Evolutionary conservation across 2,888 invertebrate species (phyloP).

Genomic region (Xestia sexstrigata): DNA sequence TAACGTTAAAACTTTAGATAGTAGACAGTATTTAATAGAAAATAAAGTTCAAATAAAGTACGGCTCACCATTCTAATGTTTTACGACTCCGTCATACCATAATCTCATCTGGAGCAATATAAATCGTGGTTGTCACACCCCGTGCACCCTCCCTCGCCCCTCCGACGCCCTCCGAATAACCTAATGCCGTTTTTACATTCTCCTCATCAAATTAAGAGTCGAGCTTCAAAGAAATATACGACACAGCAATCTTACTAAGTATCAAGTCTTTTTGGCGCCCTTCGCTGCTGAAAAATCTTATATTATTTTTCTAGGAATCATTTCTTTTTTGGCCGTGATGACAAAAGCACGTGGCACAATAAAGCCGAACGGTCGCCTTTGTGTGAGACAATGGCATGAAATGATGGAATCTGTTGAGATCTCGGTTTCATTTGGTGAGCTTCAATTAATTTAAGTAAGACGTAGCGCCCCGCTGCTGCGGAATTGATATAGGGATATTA

Average conservation of each 20-base stretch:
- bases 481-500: conserved; percentile 72
- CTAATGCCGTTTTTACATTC: conserved; percentile 84
- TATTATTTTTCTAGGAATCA: conserved; percentile 78
- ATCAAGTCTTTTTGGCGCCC: conserved; percentile 72
- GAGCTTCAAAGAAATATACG: conserved; percentile 78
- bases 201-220: conserved; percentile 84
- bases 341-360: conserved; percentile 79
- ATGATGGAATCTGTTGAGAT: conserved; percentile 71
- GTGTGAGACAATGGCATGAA: conserved; percentile 78
- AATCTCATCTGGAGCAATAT: conserved; percentile 80
- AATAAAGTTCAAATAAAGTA: conserved; percentile 64
- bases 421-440: conserved; percentile 72
- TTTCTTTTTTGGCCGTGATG: conserved; percentile 73
- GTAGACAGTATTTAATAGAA: conserved; percentile 47
- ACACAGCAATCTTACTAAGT: conserved; percentile 79
- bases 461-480: conserved; percentile 61
- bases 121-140: conserved; percentile 76
- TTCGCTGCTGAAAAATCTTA: conserved; percentile 76
- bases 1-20: conserved; percentile 15
- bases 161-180: conserved; percentile 73
- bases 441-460: conserved; percentile 80
- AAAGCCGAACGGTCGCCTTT: conserved; percentile 77
- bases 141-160: conserved; percentile 49
- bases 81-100: conserved; percentile 78
- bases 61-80: conserved; percentile 74